phyloP scores from a whole-genome alignment of 2,113 vertebrate genomes.

The Cisticola juncidis region DNA sequence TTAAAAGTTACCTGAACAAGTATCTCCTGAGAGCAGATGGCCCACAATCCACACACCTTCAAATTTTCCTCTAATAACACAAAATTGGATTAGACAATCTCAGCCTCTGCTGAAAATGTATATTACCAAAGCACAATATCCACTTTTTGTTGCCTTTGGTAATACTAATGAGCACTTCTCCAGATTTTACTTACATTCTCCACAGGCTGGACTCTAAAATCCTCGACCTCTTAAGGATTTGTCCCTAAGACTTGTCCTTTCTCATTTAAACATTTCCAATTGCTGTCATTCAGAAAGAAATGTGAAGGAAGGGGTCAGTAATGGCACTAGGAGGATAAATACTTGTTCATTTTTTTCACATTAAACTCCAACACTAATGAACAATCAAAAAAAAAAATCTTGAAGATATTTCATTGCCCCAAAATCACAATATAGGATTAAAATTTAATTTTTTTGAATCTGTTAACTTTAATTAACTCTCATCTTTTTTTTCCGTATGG shows the following conservation, averaged over 20 bases:
- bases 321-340: not conserved
- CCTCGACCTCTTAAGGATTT: not conserved
- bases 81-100: not conserved
- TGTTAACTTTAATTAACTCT: not conserved
- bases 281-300: not conserved
- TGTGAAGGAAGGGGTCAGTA: not conserved
- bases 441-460: not conserved
- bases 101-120: not conserved
- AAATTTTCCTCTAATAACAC: not conserved
- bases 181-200: not conserved
- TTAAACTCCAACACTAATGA: not conserved
- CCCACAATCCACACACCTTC: fast-evolving
- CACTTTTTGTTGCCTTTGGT: not conserved
- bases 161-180: not conserved
- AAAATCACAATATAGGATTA: not conserved
- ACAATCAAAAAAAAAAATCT: fast-evolving
- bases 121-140: not conserved
- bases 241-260: not conserved
- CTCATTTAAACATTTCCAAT: not conserved
- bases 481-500: too few relatives aligned
- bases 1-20: not conserved
- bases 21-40: not conserved
- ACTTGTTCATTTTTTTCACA: not conserved
- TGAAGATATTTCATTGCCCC: not conserved
- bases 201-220: not conserved